Conservation (phyloP, 2,113 vertebrate genomes). For the Calypte anna region DNA sequence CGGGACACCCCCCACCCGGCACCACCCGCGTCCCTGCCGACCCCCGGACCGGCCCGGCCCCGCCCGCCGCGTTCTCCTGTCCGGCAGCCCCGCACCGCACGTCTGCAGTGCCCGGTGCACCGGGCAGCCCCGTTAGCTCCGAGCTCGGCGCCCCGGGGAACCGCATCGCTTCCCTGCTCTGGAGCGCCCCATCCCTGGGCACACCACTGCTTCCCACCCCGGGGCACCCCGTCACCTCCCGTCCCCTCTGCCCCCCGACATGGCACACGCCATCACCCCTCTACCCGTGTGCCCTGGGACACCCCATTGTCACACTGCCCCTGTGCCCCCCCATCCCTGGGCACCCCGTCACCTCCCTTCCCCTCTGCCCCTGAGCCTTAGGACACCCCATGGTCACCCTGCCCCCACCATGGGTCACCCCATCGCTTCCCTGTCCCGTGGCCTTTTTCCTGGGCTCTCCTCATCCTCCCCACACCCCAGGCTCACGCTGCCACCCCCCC, state of each 20-base stretch:
- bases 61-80: too few relatives aligned
- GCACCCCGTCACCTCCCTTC: too few relatives aligned
- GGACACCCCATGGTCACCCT: too few relatives aligned
- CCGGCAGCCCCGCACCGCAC: neutral
- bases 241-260: too few relatives aligned
- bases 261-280: rapidly evolving
- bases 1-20: neutral
- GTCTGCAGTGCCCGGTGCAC: neutral
- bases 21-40: neutral
- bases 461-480: rapidly evolving
- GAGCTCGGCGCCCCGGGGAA: neutral
- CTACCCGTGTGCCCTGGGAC: neutral
- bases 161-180: too few relatives aligned
- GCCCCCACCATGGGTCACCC: too few relatives aligned
- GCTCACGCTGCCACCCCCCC: rapidly evolving
- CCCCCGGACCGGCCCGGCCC: neutral
- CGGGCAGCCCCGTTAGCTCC: neutral
- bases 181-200: too few relatives aligned
- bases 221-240: too few relatives aligned
- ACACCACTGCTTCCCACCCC: neutral
- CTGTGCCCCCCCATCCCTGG: too few relatives aligned
- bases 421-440: too few relatives aligned
- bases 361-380: too few relatives aligned
- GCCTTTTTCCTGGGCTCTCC: too few relatives aligned
- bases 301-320: rapidly evolving